Evolutionary conservation across 2,797 vertebrate species (phyloP), one percentile per base, ranked within the genome.

Genomic region (Distichodus sexfasciatus): DNA sequence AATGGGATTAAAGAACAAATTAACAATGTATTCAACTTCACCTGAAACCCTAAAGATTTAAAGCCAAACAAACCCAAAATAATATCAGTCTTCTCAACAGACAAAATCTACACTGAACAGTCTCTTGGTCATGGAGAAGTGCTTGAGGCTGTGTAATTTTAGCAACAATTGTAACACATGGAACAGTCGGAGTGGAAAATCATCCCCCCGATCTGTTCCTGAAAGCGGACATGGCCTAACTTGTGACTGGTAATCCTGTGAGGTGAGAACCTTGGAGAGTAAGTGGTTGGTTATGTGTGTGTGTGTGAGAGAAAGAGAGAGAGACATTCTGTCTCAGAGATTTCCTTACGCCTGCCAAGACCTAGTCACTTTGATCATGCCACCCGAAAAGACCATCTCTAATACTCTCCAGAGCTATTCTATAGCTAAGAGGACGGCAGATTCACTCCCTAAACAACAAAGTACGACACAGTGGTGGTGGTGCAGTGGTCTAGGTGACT

Each of bases 211-310:
- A n/a, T n/a, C 55, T 31, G 50, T 29, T 78, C 57, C 40, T 65
- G 46, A 19, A 44, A 61, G 72, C 66, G 75, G 41, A 71, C 61
- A 69, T 36, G 74, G n/a, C 28, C 75, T 54, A 85, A 82, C 86
- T 87, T 84, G 84, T 88, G 88, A 88, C 85, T 77, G 66, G 74
- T 87, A 89, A 90, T 90, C 86, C 83, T 80, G 76, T 44, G 36
- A 66, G 53, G 61, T 50, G 46, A 66, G 48, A 74, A 48, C 47
- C 61, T 35, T 28, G 19, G 19, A 43, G 47, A 5, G 29, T 11
- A 10, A 9, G 41, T 38, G 40, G n/a, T 48, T 23, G 35, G 17
- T 41, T 51, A 58, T 17, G 17, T 23, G 57, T 8, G 55, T 35
- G 57, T 46, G 51, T 44, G 53, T 36, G 40, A 7, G 58, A 7